Percentiles rank a stretch among this genome's conserved stretches.
phyloP scores from a whole-genome alignment of 2,797 vertebrate genomes.

The Nasua narica region DNA sequence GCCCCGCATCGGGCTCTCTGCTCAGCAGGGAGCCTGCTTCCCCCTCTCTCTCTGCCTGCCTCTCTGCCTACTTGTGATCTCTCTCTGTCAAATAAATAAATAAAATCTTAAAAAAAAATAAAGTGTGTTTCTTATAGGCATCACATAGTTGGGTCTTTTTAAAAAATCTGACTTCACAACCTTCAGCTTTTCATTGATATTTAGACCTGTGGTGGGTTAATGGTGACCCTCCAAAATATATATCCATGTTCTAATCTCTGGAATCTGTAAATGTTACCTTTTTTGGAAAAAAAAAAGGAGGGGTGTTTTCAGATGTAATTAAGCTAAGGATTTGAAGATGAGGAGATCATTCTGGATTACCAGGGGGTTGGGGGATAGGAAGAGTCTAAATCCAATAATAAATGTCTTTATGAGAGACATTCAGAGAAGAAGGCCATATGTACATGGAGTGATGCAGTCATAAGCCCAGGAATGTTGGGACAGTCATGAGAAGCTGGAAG shows the following conservation, averaged over 20 bases:
- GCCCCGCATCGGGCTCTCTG: no score
- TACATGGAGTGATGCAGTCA: not conserved
- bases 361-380: not conserved
- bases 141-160: not conserved
- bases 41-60: no score
- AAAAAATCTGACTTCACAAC: not conserved
- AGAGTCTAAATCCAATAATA: not conserved
- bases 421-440: rapidly evolving
- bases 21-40: no score
- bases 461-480: not conserved
- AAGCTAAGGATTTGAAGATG: not conserved
- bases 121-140: not conserved
- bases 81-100: no score
- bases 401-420: not conserved
- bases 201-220: not conserved
- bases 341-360: not conserved
- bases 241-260: not conserved
- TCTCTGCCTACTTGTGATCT: no score
- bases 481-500: not conserved
- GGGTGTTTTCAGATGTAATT: not conserved
- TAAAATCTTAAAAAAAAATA: no score
- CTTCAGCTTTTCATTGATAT: not conserved
- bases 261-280: not conserved
- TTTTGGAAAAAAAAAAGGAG: no score
- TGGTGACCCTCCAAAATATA: not conserved